Evolutionary conservation across 2,113 vertebrate species (phyloP).

Genomic region (Kobus ellipsiprymnus): DNA sequence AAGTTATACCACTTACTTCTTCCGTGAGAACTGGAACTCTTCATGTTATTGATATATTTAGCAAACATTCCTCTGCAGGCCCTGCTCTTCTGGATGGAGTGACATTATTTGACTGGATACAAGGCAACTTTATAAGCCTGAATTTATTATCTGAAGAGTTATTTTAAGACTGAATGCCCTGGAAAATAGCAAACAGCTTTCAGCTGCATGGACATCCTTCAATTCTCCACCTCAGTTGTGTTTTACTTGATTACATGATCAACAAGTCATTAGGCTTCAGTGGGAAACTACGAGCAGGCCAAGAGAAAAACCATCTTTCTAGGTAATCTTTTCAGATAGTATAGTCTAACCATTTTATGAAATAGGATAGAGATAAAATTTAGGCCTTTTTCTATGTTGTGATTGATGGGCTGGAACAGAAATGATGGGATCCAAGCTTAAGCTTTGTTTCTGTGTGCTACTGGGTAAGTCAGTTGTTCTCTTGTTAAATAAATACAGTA

Average conservation of each 20-base stretch:
- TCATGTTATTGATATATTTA: background rate
- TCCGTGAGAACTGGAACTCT: background rate
- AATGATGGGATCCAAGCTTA: background rate
- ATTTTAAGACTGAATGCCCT: background rate
- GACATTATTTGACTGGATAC: background rate
- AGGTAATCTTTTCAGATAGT: background rate
- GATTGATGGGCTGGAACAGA: background rate
- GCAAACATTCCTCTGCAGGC: background rate
- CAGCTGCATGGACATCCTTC: background rate
- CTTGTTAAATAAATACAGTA: background rate
- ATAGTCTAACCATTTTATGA: background rate
- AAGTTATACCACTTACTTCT: background rate
- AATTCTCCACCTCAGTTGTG: background rate
- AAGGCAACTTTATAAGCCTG: background rate
- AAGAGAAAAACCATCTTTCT: background rate
- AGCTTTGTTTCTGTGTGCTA: background rate
- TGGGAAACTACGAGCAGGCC: background rate
- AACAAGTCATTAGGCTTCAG: constrained; percentile 13
- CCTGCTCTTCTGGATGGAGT: background rate
- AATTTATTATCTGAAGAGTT: background rate
- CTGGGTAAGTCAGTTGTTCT: background rate
- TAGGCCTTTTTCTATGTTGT: background rate
- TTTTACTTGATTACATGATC: constrained; percentile 42
- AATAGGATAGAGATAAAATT: constrained; percentile 9
- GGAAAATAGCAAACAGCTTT: constrained; percentile 30